These are phyloP conservation scores for Erinaceus europaeus DNA, from an alignment of 2,113 vertebrate genomes.

Conservation along the genomic window DNA sequence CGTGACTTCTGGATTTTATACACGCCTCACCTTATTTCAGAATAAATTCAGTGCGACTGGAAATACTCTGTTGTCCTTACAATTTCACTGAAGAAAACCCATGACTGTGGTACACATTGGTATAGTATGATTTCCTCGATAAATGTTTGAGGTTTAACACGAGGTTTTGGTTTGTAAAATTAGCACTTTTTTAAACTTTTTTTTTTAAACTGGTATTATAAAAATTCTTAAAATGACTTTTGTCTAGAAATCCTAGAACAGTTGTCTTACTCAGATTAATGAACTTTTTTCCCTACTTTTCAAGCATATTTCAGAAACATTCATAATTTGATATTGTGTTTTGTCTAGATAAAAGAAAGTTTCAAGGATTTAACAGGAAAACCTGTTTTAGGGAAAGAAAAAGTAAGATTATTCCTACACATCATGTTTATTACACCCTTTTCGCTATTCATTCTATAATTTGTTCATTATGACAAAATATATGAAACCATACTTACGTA, in stretches of 20 bases:
- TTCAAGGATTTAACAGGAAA: background rate
- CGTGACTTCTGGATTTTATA: slow-evolving; percentile 21
- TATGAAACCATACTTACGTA: too few species aligned
- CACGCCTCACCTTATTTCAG: background rate
- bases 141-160: slow-evolving; percentile 1
- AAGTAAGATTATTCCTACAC: slow-evolving; percentile 9
- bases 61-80: background rate
- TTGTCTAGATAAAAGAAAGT: background rate
- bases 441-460: background rate
- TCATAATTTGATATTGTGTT: background rate
- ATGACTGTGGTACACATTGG: too few species aligned
- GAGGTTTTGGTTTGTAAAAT: slow-evolving; percentile 12
- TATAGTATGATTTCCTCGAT: background rate
- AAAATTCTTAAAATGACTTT: slow-evolving; percentile 24
- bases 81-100: background rate
- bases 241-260: slow-evolving; percentile 12
- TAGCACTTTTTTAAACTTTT: background rate
- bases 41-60: slow-evolving; percentile 26
- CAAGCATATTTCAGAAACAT: background rate
- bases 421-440: background rate
- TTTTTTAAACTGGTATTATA: background rate
- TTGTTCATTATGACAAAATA: too few species aligned
- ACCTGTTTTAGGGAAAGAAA: background rate
- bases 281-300: too few species aligned
- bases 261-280: too few species aligned